Evolutionary conservation across 2,797 vertebrate species (phyloP), one percentile per base, ranked within the genome.

Genomic region (Lophius americanus): DNA sequence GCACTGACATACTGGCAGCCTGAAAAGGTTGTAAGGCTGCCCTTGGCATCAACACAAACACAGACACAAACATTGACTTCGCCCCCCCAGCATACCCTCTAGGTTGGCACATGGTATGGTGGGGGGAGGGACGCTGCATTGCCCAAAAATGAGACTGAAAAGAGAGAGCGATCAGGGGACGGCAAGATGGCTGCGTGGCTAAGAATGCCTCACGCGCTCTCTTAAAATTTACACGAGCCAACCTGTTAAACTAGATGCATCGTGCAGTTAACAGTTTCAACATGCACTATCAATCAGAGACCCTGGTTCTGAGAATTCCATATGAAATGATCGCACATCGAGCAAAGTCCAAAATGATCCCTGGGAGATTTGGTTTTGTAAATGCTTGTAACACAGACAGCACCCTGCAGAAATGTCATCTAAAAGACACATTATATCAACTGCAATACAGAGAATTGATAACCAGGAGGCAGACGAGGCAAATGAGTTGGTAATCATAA

Each of bases 61-160:
- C 35, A 52, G 57, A 57, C 60, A 62, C 64, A 68, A 69, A 51
- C 58, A 73, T 53, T 10, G 49, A 60, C 73, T 80, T 71, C 82
- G 73, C 85, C 85, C 90, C 89, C 82, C 80, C 76, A 86, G 87
- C 87, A 75, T 86, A 74, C 82, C 89, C 88, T 89, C 78, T 46
- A 82, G 90, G 87, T 82, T 89, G 88, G 85, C 87, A 92, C 90
- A 91, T 87, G 86, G 88, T 88, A 76, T 37, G 3, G 78, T 70
- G 64, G 86, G 76, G 88, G 84, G 81, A 81, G 85, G 80, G 88
- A 74, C 63, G 68, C 75, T 66, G 60, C 64, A 42, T 23, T 82
- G 84, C 81, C 86, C 80, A 75, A 86, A 71, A 85, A 86, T 86
- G 82, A 87, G 78, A 73, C 84, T 68, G 68, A 76, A 82, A 79